These are phyloP conservation scores for Caenorhabditis drosophilae DNA, from an alignment of 2,888 invertebrate genomes.

Conservation along the genomic window DNA sequence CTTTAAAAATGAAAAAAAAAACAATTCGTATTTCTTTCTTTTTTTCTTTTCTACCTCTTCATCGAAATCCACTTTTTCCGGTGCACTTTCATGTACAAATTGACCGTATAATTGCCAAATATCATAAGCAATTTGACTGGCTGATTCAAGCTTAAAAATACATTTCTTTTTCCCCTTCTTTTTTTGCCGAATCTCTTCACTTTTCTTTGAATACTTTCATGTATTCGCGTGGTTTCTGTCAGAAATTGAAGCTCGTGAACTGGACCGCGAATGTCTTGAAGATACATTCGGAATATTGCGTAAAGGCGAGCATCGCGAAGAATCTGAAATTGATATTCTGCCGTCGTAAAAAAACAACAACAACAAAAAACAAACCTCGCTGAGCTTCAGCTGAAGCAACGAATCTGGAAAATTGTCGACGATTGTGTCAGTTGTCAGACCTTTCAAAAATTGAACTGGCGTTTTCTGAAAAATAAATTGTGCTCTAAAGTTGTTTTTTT, in stretches of 20 bases:
- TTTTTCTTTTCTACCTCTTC: constrained; percentile 19
- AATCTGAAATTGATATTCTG: too few species aligned
- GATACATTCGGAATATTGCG: constrained; percentile 62
- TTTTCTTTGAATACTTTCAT: constrained; percentile 53
- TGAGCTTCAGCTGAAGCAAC: constrained; percentile 58
- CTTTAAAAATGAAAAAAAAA: too few species aligned
- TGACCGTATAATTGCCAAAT: constrained; percentile 63
- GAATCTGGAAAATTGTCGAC: constrained; percentile 58
- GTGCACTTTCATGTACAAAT: constrained; percentile 60
- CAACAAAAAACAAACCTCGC: constrained; percentile 44
- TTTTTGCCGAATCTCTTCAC: constrained; percentile 7
- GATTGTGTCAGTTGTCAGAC: constrained; percentile 32
- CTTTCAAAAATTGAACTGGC: constrained; percentile 42
- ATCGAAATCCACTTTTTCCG: constrained; percentile 49
- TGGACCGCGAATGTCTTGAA: constrained; percentile 62
- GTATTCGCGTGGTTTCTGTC: constrained; percentile 58
- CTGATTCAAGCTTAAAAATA: constrained; percentile 31
- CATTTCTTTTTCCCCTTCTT: constrained; percentile 1
- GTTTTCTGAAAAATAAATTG: constrained; percentile 21
- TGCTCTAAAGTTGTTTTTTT: background rate
- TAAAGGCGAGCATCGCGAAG: constrained; percentile 57
- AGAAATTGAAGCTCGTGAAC: constrained; percentile 61
- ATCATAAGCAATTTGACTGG: constrained; percentile 53
- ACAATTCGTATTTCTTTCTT: too few species aligned
- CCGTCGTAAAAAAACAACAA: too few species aligned